These are phyloP conservation scores for Stenotaenia linearis DNA, from an alignment of 2,888 invertebrate species.

Conservation along the genomic window DNA sequence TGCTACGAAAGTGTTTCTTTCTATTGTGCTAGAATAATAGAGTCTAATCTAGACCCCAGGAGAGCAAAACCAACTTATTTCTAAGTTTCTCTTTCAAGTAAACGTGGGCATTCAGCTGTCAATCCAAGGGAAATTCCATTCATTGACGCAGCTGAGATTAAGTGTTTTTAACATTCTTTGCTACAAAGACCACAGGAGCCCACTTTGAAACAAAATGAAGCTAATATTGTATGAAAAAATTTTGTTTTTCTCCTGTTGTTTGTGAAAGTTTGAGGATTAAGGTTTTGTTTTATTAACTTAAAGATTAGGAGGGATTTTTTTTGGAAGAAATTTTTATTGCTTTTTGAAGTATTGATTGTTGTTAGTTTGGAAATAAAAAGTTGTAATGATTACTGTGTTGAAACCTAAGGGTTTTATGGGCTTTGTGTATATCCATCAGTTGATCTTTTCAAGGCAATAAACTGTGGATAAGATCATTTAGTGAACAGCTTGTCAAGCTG, in stretches of 20 bases:
- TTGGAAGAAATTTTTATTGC: neutral
- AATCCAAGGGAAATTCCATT: neutral
- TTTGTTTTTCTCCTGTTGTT: no score
- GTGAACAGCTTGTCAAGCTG: neutral
- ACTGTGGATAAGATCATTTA: neutral
- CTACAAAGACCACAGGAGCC: neutral
- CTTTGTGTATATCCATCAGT: neutral
- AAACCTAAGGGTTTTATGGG: neutral
- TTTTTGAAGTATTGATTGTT: neutral
- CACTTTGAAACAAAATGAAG: neutral
- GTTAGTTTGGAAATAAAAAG: no score
- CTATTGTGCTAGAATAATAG: neutral
- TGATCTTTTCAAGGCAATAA: neutral
- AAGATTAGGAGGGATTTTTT: neutral
- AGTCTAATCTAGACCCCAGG: neutral
- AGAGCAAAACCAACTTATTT: neutral
- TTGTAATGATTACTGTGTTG: neutral
- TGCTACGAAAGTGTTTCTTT: neutral
- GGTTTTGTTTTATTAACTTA: no score
- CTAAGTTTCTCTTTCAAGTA: neutral
- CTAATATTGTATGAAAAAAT: neutral
- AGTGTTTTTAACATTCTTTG: neutral
- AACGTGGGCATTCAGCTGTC: neutral
- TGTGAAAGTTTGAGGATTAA: no score
- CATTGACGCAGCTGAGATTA: neutral